Conservation (phyloP, 2,113 vertebrate genomes). For the Sinocyclocheilus rhinocerous region DNA sequence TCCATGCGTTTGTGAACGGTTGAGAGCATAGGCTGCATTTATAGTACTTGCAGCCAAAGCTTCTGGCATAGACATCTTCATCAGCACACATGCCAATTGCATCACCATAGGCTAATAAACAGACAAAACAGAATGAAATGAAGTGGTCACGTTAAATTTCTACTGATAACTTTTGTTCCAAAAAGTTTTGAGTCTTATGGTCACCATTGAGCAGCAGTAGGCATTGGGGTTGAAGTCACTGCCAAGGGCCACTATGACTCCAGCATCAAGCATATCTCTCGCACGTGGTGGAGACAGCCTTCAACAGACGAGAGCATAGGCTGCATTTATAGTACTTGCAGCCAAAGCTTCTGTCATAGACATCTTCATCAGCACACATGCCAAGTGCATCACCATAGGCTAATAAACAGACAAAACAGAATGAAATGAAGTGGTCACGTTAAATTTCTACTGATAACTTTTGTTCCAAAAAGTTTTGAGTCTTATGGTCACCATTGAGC, state of each 20-base stretch:
- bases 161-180: not conserved
- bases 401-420: slow-evolving; percentile 58
- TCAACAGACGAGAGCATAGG: slow-evolving; percentile 89
- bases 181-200: not conserved
- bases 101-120: slow-evolving; percentile 87
- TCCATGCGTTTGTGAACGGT: slow-evolving; percentile 83
- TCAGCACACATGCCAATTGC: slow-evolving; percentile 95
- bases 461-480: not conserved
- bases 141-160: not conserved
- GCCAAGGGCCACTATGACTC: slow-evolving; percentile 92
- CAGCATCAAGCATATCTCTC: slow-evolving; percentile 91
- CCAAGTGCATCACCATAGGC: slow-evolving; percentile 96
- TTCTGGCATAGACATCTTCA: slow-evolving; percentile 93
- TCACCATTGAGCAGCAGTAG: slow-evolving; percentile 97
- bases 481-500: slow-evolving; percentile 86
- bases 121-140: not conserved
- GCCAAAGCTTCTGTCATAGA: slow-evolving; percentile 90
- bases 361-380: slow-evolving; percentile 94
- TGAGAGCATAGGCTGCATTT: slow-evolving; percentile 90
- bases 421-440: not conserved
- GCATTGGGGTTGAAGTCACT: slow-evolving; percentile 99
- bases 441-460: not conserved
- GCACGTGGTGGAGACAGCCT: slow-evolving; percentile 90
- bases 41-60: slow-evolving; percentile 91
- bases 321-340: slow-evolving; percentile 92